These are phyloP conservation scores for Rotaria magnacalcarata DNA, from an alignment of 2,888 invertebrate genomes.

Conservation along the genomic window DNA sequence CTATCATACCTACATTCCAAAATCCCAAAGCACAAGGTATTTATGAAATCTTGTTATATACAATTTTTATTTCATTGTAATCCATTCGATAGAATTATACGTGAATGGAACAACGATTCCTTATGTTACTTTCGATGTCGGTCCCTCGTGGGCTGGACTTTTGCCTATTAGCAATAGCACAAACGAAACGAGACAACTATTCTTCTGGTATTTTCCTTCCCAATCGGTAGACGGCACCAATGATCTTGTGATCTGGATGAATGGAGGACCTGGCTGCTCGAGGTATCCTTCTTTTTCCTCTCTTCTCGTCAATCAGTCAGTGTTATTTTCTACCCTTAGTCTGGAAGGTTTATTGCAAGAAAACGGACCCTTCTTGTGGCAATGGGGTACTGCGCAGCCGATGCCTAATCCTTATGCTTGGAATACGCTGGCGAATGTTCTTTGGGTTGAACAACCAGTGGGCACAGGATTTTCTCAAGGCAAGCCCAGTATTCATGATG, in stretches of 20 bases:
- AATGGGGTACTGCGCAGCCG: constrained; percentile 4
- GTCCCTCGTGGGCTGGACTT: constrained; percentile 4
- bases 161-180: neutral
- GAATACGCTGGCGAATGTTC: constrained; percentile 2
- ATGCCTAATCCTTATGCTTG: constrained; percentile 13
- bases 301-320: neutral
- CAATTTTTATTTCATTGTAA: too few relatives aligned
- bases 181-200: neutral
- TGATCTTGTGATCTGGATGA: neutral
- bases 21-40: too few relatives aligned
- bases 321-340: neutral
- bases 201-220: constrained; percentile 10
- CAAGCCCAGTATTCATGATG: neutral
- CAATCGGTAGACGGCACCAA: neutral
- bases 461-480: constrained; percentile 12
- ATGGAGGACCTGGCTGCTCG: neutral
- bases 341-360: constrained; percentile 1
- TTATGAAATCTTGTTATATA: too few relatives aligned
- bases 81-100: neutral
- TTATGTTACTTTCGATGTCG: neutral
- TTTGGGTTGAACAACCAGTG: neutral
- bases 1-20: too few relatives aligned
- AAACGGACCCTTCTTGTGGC: neutral
- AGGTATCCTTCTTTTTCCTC: neutral
- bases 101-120: constrained; percentile 10